Conservation (phyloP, 2,888 invertebrate genomes). For the Aplocera efformata region DNA sequence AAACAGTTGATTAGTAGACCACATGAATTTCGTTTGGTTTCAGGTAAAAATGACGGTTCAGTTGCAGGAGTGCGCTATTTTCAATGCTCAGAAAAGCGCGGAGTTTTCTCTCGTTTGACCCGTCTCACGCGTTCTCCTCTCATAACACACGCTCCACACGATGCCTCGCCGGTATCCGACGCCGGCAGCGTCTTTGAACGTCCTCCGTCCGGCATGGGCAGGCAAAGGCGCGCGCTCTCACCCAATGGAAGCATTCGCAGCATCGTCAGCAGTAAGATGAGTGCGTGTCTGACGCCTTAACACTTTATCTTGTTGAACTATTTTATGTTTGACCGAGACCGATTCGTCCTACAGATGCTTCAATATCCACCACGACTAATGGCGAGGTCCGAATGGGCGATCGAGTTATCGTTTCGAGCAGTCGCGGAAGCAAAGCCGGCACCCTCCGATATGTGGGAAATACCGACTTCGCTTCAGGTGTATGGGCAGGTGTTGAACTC, state of each 20-base stretch:
- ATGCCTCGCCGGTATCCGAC: constrained; percentile 71
- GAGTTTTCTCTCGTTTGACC: constrained; percentile 95
- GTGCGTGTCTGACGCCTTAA: constrained; percentile 42
- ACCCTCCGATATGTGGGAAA: constrained; percentile 91
- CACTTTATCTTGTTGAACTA: not conserved
- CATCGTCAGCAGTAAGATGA: constrained; percentile 77
- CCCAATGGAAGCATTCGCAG: constrained; percentile 76
- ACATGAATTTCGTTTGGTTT: constrained; percentile 28
- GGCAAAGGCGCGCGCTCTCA: constrained; percentile 64
- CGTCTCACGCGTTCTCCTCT: constrained; percentile 89
- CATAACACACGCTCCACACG: constrained; percentile 73
- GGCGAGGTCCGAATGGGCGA: constrained; percentile 91
- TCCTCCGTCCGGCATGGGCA: constrained; percentile 67
- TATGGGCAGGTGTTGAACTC: constrained; percentile 97
- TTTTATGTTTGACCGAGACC: not conserved
- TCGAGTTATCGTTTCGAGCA: constrained; percentile 92
- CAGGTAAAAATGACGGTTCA: constrained; percentile 98
- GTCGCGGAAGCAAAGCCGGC: constrained; percentile 94
- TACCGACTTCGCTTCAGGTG: constrained; percentile 94
- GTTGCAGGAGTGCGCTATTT: constrained; percentile 96
- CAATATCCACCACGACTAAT: constrained; percentile 68
- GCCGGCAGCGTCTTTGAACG: constrained; percentile 72
- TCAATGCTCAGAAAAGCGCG: constrained; percentile 94
- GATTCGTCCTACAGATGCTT: constrained; percentile 55
- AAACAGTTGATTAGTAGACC: not conserved